Conservation (phyloP, 2,113 vertebrate genomes). For the Chelonoidis abingdonii region DNA sequence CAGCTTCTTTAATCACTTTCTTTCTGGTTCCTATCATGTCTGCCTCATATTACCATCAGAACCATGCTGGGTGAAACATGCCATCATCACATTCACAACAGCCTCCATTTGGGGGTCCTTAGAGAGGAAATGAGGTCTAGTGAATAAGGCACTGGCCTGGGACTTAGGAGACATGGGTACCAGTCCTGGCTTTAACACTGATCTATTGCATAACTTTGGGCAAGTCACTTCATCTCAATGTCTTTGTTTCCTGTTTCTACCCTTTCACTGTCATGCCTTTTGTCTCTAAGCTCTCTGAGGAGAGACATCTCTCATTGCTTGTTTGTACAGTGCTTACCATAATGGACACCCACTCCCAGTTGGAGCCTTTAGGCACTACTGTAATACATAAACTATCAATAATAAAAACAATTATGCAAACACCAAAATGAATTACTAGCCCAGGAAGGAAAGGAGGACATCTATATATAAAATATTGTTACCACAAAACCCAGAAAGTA, state of each 20-base stretch:
- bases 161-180: accelerated
- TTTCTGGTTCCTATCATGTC: not conserved
- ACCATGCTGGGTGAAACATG: accelerated
- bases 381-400: not conserved
- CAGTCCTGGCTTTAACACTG: not conserved
- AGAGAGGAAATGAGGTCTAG: accelerated
- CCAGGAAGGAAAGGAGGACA: not conserved
- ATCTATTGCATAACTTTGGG: not conserved
- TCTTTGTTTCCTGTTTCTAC: accelerated
- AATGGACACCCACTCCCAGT: not conserved
- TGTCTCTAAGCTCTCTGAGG: not conserved
- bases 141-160: not conserved
- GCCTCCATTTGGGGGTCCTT: not conserved
- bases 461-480: not conserved
- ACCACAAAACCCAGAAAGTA: not conserved
- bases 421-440: not conserved
- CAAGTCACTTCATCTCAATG: not conserved
- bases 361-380: not conserved
- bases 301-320: not conserved
- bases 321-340: not conserved
- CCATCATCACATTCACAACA: accelerated
- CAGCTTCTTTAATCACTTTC: not conserved
- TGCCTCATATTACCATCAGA: not conserved
- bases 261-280: not conserved
- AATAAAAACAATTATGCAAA: not conserved